Evolutionary conservation across 2,888 invertebrate genomes (phyloP), one percentile per base, ranked within the genome.

Genomic region (Ferrisia virgata): DNA sequence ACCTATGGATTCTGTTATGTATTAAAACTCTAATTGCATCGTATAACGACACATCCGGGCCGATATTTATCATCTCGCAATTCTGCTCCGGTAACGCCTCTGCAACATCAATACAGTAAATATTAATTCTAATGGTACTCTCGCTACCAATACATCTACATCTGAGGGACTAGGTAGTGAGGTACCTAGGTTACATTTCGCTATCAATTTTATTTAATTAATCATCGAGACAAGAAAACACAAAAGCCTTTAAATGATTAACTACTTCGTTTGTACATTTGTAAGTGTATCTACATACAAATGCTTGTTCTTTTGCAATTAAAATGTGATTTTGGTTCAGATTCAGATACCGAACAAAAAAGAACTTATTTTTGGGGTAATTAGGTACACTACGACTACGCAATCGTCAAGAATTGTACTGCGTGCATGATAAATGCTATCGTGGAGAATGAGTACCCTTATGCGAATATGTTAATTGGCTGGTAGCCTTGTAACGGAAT

Each of bases 1-100:
- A 92, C 89, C 99, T 93, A 91, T 99, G 99, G 88, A 99, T 98
- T 89, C 96, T 93, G 90, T 96, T 96, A 88, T 94, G 93, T 87
- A 98, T 95, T 87, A 99, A 92, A 87, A 94, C 95, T 88, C 94
- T 93, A 87, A 99, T 97, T 86, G 99, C 98, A 88, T 98, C 97
- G 89, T 93, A 96, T 85, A 98, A 90, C 36, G 97, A 97, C 85
- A 95, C 95, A 89, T 98, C 97, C 25, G 98, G 98, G 85, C 93
- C 92, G 88, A 98, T 98, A 88, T 94, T 95, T 86, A 97, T 96
- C 88, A 98, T 90, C 93, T 93, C 87, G 94, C 22, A 36, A 15
- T 79, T 43, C 69, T 84, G 84, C 58, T 79, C 79, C 28, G 84
- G 84, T 79, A 84, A 84, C 84, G 47, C 84, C 22, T 79, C 84